These are phyloP conservation scores for Hyles euphorbiae DNA, from an alignment of 1,140 invertebrate species.

Conservation along the genomic window DNA sequence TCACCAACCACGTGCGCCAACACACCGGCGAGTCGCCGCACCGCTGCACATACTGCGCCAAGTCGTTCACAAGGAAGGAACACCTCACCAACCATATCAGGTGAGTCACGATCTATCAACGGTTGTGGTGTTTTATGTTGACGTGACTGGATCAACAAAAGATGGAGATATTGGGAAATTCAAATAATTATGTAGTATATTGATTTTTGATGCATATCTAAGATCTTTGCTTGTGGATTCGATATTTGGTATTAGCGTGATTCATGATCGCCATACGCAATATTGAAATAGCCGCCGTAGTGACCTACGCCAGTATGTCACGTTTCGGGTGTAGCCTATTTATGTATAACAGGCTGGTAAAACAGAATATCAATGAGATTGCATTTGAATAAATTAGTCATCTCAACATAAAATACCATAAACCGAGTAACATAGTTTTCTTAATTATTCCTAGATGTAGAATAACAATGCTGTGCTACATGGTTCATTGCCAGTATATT, in stretches of 20 bases:
- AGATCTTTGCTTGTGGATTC: too few species aligned
- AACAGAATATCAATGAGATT: too few species aligned
- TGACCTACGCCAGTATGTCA: too few species aligned
- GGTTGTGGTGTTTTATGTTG: neutral
- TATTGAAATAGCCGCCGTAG: too few species aligned
- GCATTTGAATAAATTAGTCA: too few species aligned
- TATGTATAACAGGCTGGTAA: too few species aligned
- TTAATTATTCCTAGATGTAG: constrained; percentile 4
- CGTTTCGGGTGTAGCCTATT: too few species aligned
- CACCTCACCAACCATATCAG: constrained; percentile 63
- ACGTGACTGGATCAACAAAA: neutral
- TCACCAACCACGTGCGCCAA: constrained; percentile 82
- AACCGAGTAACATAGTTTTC: constrained; percentile 1
- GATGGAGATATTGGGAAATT: too few species aligned
- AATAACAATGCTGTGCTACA: constrained; percentile 53
- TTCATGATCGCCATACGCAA: too few species aligned
- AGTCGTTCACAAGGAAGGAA: constrained; percentile 86
- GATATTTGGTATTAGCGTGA: too few species aligned
- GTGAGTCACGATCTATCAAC: constrained; percentile 18
- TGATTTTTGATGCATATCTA: too few species aligned
- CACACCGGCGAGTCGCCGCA: constrained; percentile 89
- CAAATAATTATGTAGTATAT: too few species aligned
- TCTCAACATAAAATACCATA: neutral
- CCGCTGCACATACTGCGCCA: constrained; percentile 85
- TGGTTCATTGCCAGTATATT: constrained; percentile 8